Percentiles rank a stretch among this genome's conserved stretches.
phyloP scores from a whole-genome alignment of 2,888 invertebrate genomes.

The Syrista parreyssii region DNA sequence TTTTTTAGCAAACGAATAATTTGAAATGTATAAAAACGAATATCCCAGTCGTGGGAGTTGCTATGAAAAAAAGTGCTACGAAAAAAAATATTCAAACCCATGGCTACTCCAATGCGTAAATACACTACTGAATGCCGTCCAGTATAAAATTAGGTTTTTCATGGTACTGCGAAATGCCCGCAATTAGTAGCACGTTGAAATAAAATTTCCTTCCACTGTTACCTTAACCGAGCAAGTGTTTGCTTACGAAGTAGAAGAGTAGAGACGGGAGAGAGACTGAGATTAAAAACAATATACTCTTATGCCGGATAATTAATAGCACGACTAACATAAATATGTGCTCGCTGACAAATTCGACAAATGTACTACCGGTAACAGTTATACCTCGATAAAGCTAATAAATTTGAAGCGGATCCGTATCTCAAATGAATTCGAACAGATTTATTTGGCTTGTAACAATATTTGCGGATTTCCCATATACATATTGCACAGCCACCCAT shows the following conservation, averaged over 20 bases:
- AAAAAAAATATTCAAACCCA: neutral
- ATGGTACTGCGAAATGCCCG: neutral
- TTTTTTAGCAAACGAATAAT: neutral
- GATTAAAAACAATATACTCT: neutral
- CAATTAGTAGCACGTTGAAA: neutral
- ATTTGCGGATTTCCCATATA: constrained; percentile 29
- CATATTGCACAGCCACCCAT: neutral
- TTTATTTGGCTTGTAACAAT: constrained; percentile 32
- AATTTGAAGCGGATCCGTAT: constrained; percentile 20
- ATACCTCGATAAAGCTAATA: constrained; percentile 27
- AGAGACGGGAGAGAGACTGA: neutral
- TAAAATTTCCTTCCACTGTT: neutral
- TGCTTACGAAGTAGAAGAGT: neutral
- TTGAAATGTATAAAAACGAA: neutral
- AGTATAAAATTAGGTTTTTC: neutral
- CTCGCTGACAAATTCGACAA: neutral
- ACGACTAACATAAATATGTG: neutral
- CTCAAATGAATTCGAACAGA: constrained; percentile 28
- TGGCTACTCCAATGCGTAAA: neutral
- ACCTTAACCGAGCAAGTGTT: neutral
- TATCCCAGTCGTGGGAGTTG: neutral
- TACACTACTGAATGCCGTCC: neutral
- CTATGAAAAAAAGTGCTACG: neutral
- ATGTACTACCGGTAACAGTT: constrained; percentile 13
- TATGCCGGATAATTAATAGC: neutral